Percentiles rank a stretch among this genome's conserved stretches.
Conservation (phyloP, 2,113 vertebrate species). For the Urocitellus parryii region DNA sequence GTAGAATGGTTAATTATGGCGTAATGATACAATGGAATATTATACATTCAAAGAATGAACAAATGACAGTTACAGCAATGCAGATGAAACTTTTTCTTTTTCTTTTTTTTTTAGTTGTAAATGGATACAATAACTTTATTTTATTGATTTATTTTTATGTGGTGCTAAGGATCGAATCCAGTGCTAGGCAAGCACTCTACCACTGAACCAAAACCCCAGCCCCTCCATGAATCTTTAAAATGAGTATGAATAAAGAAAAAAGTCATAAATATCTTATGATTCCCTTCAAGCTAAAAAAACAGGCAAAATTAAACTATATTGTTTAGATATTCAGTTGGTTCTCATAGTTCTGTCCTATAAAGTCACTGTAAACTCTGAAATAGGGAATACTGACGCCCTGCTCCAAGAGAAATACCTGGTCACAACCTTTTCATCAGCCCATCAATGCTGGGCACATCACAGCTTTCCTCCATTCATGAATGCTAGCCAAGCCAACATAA, state of each 20-base stretch:
- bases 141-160: too few species aligned
- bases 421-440: not conserved
- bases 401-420: not conserved
- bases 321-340: not conserved
- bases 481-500: not conserved
- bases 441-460: not conserved
- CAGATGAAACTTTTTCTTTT: too few species aligned
- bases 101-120: too few species aligned
- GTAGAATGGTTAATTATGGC: not conserved
- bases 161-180: too few species aligned
- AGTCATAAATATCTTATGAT: not conserved
- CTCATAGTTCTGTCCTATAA: not conserved
- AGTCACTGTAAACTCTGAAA: not conserved
- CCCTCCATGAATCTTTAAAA: not conserved
- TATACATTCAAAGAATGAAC: not conserved
- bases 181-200: too few species aligned
- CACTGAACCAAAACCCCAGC: too few species aligned
- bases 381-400: not conserved
- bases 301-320: not conserved
- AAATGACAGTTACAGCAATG: not conserved
- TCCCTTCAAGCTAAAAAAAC: slow-evolving; percentile 36
- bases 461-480: not conserved
- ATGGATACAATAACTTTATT: too few species aligned
- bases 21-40: not conserved
- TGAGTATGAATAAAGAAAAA: not conserved